A percentile compares a stretch with the other conserved stretches of the same genome.
phyloP scores from a whole-genome alignment of 2,797 vertebrate genomes.

The Microhierax caerulescens region DNA sequence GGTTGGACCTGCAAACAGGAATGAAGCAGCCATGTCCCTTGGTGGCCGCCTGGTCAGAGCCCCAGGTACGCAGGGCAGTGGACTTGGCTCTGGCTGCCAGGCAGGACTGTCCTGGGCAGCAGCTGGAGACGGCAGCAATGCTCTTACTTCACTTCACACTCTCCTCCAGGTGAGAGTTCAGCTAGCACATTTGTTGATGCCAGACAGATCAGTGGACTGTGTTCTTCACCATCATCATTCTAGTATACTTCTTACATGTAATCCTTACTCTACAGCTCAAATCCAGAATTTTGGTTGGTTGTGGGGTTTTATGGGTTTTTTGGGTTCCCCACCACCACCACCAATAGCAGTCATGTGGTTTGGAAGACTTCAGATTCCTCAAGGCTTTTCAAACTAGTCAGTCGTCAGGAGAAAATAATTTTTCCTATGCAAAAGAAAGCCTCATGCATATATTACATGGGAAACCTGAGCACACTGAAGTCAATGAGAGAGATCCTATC shows the following conservation, averaged over 20 bases:
- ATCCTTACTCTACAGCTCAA: not conserved
- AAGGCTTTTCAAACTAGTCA: not conserved
- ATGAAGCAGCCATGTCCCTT: accelerated
- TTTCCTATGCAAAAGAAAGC: not conserved
- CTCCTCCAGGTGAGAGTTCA: not conserved
- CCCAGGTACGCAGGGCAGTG: accelerated
- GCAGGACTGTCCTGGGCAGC: not conserved
- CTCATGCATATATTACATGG: not conserved
- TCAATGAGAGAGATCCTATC: not conserved
- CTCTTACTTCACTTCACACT: not conserved
- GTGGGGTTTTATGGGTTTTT: not conserved
- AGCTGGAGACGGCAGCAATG: not conserved
- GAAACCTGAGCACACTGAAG: not conserved
- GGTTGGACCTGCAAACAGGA: not conserved
- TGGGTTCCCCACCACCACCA: no score
- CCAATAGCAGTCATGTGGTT: not conserved
- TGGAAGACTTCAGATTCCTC: not conserved
- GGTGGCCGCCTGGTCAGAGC: not conserved
- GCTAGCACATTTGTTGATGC: not conserved
- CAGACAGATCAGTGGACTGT: not conserved
- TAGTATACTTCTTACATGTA: not conserved
- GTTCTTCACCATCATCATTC: not conserved
- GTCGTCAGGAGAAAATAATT: not conserved
- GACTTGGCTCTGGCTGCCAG: not conserved
- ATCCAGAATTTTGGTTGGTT: not conserved